Conservation (phyloP, 2,113 vertebrate species). For the Edolisoma coerulescens region DNA sequence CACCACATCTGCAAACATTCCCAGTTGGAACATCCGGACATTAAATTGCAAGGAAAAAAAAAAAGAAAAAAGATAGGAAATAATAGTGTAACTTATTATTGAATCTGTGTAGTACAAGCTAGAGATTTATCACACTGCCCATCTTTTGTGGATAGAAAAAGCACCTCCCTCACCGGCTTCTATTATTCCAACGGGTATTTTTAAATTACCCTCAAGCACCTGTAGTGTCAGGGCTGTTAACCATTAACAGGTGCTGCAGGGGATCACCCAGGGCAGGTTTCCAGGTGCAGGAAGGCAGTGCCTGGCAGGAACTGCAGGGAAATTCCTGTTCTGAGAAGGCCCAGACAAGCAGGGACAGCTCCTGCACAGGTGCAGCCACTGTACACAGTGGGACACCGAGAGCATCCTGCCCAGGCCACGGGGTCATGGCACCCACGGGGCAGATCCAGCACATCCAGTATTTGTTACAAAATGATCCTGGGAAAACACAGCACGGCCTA, state of each 20-base stretch:
- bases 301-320: neutral
- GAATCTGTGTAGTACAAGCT: neutral
- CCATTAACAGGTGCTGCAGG: neutral
- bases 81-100: neutral
- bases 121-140: neutral
- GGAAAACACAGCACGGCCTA: neutral
- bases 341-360: neutral
- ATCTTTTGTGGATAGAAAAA: neutral
- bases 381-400: neutral
- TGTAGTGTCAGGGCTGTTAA: neutral
- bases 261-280: neutral
- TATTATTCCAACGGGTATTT: neutral
- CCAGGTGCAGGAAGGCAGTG: neutral
- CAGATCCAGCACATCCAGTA: neutral
- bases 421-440: accelerated
- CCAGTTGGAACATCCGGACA: neutral
- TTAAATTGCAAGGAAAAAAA: neutral
- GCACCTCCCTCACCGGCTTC: neutral
- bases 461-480: neutral
- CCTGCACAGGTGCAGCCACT: neutral
- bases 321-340: neutral
- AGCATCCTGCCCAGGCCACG: neutral
- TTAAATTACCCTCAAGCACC: neutral
- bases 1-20: neutral
- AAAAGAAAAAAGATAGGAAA: neutral